A percentile compares a stretch with the other conserved stretches of the same genome.
These are phyloP conservation scores for Myopa testacea DNA, from an alignment of 2,888 invertebrate species.

Conservation along the genomic window DNA sequence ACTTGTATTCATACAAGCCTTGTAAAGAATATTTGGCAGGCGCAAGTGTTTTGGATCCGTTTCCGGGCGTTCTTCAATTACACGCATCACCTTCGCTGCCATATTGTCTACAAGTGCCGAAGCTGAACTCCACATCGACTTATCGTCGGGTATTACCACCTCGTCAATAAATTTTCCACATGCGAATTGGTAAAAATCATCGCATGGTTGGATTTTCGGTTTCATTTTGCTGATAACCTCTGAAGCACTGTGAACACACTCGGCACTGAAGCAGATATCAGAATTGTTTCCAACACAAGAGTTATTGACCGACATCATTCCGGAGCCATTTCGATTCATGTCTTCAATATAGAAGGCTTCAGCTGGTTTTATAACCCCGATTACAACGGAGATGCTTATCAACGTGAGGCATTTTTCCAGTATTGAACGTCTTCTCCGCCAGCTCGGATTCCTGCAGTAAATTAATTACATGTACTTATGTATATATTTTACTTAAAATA, in stretches of 20 bases:
- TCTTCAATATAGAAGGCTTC: constrained; percentile 59
- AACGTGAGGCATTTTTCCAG: constrained; percentile 78
- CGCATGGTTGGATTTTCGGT: constrained; percentile 76
- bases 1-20: constrained; percentile 69
- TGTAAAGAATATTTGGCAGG: constrained; percentile 67
- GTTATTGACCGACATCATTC: constrained; percentile 48
- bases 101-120: constrained; percentile 68
- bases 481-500: too few relatives aligned
- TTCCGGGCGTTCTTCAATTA: constrained; percentile 62
- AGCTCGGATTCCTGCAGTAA: constrained; percentile 80
- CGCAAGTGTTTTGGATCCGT: constrained; percentile 67
- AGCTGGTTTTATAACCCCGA: constrained; percentile 70
- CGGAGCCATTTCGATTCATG: constrained; percentile 52
- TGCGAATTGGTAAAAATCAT: constrained; percentile 82
- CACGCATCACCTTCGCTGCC: constrained; percentile 67
- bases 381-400: constrained; percentile 71
- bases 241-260: constrained; percentile 83
- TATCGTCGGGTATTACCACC: constrained; percentile 79
- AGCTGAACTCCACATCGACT: constrained; percentile 67
- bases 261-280: constrained; percentile 77
- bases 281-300: constrained; percentile 48
- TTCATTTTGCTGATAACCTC: constrained; percentile 77
- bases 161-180: constrained; percentile 79
- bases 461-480: not conserved
- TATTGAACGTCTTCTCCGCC: constrained; percentile 82